A percentile compares a stretch with the other conserved stretches of the same genome.
Evolutionary conservation across 2,888 invertebrate species (phyloP).

Genomic region (Amblyjoppa fuscipennis): DNA sequence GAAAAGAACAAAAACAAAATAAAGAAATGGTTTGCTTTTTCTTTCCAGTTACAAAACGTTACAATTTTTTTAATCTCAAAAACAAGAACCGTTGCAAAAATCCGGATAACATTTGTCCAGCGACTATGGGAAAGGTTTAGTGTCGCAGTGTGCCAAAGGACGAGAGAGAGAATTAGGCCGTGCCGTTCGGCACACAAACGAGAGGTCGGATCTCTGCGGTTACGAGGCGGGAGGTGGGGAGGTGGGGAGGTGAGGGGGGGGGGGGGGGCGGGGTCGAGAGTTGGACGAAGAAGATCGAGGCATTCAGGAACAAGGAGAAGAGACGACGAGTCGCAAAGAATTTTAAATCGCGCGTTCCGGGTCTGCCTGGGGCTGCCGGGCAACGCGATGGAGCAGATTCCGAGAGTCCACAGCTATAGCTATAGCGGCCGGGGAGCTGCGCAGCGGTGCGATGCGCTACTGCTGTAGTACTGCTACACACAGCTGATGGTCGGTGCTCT

Average conservation of each 20-base stretch:
- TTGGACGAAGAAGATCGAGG: conserved; percentile 17
- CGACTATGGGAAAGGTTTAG: not conserved
- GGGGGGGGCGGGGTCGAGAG: not conserved
- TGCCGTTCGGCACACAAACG: conserved; percentile 29
- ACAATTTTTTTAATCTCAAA: no score
- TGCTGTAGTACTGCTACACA: conserved; percentile 57
- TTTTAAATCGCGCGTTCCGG: conserved; percentile 61
- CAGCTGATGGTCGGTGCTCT: conserved; percentile 37
- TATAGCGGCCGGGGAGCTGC: conserved; percentile 63
- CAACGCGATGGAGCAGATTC: conserved; percentile 50
- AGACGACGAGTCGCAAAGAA: conserved; percentile 44
- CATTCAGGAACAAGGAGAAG: conserved; percentile 21
- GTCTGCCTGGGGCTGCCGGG: conserved; percentile 59
- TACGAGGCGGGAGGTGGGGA: conserved; percentile 7
- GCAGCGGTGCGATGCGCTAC: conserved; percentile 65
- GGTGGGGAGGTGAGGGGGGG: not conserved
- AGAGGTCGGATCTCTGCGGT: conserved; percentile 43
- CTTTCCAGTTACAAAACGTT: no score
- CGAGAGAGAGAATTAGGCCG: conserved; percentile 34
- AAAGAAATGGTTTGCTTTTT: no score
- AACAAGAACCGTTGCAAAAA: not conserved
- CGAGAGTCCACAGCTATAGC: conserved; percentile 52
- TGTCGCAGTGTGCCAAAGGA: conserved; percentile 6
- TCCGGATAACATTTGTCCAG: not conserved
- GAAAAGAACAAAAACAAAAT: no score